These are phyloP conservation scores for Venturia canescens DNA, from an alignment of 1,140 invertebrate genomes.

Conservation along the genomic window DNA sequence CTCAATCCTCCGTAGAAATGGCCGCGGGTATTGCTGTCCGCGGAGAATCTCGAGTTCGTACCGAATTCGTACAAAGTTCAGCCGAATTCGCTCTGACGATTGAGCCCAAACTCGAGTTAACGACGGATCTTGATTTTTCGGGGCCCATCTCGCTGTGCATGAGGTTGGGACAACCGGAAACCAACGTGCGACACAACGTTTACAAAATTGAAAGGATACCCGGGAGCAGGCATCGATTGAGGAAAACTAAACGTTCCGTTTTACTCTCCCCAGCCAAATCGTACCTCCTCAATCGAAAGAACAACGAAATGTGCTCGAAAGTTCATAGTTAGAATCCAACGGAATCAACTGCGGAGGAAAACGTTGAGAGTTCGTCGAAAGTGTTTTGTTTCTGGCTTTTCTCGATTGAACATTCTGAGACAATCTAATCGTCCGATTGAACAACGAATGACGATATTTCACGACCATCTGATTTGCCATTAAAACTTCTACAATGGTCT, in stretches of 20 bases:
- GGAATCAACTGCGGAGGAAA: no score
- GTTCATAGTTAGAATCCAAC: constrained; percentile 66
- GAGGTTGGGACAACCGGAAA: constrained; percentile 85
- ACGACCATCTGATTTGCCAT: no score
- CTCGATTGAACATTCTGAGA: neutral
- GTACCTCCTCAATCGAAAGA: constrained; percentile 87
- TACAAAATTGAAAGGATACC: constrained; percentile 84
- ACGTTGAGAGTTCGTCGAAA: neutral
- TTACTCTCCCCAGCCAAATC: constrained; percentile 81
- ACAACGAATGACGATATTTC: no score
- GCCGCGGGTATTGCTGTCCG: constrained; percentile 85
- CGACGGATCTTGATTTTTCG: constrained; percentile 89
- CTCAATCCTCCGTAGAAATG: constrained; percentile 87
- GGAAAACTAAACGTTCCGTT: constrained; percentile 73
- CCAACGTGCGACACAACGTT: constrained; percentile 81
- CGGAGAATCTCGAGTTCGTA: constrained; percentile 82
- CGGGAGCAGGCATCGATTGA: constrained; percentile 81
- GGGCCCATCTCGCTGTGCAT: constrained; percentile 87
- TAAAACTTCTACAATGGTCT: neutral
- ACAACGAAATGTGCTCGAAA: constrained; percentile 86
- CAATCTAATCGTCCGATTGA: neutral
- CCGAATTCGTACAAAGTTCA: constrained; percentile 83
- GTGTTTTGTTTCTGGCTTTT: neutral
- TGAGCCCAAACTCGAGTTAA: constrained; percentile 85
- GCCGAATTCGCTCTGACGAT: constrained; percentile 84